These are phyloP conservation scores for human DNA, from an alignment of 2,113 vertebrate species.

Conservation along the genomic window GRCh38 chr18:39184001-39184500, in stretches of 20 bases:
- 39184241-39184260: conserved; percentile 86
- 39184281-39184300: conserved; percentile 92
- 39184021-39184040: conserved; percentile 87
- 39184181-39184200: conserved; percentile 92
- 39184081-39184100: conserved; percentile 92
- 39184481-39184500: conserved; percentile 89
- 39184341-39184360: conserved; percentile 90
- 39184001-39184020: conserved; percentile 81
- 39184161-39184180: conserved; percentile 93
- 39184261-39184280: conserved; percentile 90
- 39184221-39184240: conserved; percentile 93
- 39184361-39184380: conserved; percentile 89
- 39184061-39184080: conserved; percentile 88
- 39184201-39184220: conserved; percentile 92
- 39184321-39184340: conserved; percentile 88
- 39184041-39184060: conserved; percentile 88
- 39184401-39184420: conserved; percentile 88
- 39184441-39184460: conserved; percentile 85
- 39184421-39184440: conserved; percentile 87
- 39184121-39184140: conserved; percentile 88
- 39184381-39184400: conserved; percentile 90
- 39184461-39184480: conserved; percentile 82
- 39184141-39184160: conserved; percentile 93
- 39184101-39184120: conserved; percentile 88
- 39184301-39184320: conserved; percentile 91